Conservation (phyloP, 2,797 vertebrate species). For the Sphenopsis melanotis region DNA sequence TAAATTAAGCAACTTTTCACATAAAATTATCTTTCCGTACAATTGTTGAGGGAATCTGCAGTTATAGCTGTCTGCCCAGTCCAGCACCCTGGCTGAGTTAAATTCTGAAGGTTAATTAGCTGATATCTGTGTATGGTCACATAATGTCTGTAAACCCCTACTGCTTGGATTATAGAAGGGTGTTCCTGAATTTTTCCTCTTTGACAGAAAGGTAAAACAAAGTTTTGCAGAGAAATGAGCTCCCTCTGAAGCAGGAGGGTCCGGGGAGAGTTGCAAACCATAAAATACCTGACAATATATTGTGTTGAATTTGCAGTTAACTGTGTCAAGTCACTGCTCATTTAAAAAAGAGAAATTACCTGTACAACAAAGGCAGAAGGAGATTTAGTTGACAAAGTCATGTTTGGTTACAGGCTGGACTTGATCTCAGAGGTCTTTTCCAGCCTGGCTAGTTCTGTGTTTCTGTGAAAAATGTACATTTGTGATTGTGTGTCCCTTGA, state of each 20-base stretch:
- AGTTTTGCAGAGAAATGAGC: not conserved
- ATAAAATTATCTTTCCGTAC: not conserved
- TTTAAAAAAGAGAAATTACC: not conserved
- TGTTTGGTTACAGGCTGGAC: not conserved
- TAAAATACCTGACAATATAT: rapidly evolving
- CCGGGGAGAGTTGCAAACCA: not conserved
- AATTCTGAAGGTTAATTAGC: not conserved
- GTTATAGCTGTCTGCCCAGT: not conserved
- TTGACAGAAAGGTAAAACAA: not conserved
- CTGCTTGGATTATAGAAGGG: not conserved
- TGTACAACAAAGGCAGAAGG: not conserved
- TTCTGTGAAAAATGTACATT: not conserved
- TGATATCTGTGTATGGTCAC: not conserved
- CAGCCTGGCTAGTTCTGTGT: not conserved
- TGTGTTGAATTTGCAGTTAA: not conserved
- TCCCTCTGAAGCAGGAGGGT: not conserved
- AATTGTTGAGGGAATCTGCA: not conserved
- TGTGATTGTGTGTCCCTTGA: not conserved
- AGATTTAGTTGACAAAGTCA: not conserved
- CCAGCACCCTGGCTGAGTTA: not conserved
- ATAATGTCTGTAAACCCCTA: not conserved
- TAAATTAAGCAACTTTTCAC: too few relatives aligned
- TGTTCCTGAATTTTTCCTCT: not conserved
- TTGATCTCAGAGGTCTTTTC: not conserved
- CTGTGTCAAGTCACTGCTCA: not conserved